These are phyloP conservation scores for Nephotettix cincticeps DNA, from an alignment of 1,140 invertebrate species.

Conservation along the genomic window DNA sequence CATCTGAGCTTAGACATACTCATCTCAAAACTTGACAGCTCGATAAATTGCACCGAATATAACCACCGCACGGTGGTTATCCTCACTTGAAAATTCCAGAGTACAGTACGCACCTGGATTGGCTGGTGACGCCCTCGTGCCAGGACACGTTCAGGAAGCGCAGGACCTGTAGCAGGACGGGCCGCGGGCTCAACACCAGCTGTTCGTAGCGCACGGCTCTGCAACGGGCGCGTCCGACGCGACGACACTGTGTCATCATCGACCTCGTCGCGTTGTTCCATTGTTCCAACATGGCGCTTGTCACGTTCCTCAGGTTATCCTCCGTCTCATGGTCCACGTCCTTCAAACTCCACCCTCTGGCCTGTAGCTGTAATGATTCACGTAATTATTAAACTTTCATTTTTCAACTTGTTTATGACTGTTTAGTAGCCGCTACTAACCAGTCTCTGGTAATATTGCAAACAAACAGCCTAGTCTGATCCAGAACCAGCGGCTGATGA, in stretches of 20 bases:
- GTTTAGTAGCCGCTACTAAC: no score
- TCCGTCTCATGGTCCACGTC: neutral
- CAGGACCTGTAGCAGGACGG: slow-evolving; percentile 87
- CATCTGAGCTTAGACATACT: no score
- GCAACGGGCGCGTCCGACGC: slow-evolving; percentile 82
- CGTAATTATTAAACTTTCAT: no score
- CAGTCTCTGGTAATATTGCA: no score
- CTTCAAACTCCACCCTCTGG: neutral
- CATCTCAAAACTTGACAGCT: no score
- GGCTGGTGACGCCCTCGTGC: slow-evolving; percentile 82
- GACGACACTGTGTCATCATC: slow-evolving; percentile 92
- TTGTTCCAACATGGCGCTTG: slow-evolving; percentile 85
- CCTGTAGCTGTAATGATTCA: neutral
- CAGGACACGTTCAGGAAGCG: slow-evolving; percentile 90
- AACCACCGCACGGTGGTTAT: no score
- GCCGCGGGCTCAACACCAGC: slow-evolving; percentile 87
- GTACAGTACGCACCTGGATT: no score
- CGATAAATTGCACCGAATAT: no score
- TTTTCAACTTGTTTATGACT: no score
- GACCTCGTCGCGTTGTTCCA: slow-evolving; percentile 93
- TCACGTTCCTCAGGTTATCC: slow-evolving; percentile 91
- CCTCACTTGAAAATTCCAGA: no score
- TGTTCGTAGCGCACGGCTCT: slow-evolving; percentile 93
- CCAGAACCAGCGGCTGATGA: no score
- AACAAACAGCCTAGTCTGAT: no score